These are phyloP conservation scores for Cyphomyrus discorhynchus DNA, from an alignment of 2,113 vertebrate genomes.

Conservation along the genomic window DNA sequence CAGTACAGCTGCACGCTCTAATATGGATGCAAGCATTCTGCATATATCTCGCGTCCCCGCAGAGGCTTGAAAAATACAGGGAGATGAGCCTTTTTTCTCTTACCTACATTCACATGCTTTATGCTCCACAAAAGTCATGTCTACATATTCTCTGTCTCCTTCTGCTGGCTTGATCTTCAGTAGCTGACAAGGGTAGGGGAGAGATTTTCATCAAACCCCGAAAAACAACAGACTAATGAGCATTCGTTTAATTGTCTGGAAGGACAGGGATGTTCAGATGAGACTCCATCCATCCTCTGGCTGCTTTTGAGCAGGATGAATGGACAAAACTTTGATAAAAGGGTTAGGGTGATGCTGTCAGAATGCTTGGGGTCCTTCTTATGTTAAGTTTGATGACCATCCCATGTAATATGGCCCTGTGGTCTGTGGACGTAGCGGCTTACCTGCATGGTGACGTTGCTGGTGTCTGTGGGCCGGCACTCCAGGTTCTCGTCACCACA, in stretches of 20 bases:
- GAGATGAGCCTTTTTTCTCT: conserved; percentile 41
- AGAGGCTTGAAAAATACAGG: background rate
- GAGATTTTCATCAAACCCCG: background rate
- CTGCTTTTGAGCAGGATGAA: background rate
- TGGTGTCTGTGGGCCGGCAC: conserved; percentile 68
- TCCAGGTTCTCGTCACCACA: conserved; percentile 82
- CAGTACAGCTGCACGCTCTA: background rate
- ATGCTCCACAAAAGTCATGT: conserved; percentile 71
- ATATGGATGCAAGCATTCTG: background rate
- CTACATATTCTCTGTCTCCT: conserved; percentile 61
- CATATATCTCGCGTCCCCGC: background rate
- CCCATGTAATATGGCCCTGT: background rate
- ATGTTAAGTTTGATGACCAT: background rate
- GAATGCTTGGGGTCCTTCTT: background rate
- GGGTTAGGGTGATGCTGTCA: background rate
- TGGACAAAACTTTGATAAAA: background rate
- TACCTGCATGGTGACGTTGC: conserved; percentile 87
- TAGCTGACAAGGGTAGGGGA: conserved; percentile 47
- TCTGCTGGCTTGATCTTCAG: conserved; percentile 65
- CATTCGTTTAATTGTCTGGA: background rate
- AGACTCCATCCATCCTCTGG: background rate
- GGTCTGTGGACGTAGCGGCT: background rate
- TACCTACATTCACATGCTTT: conserved; percentile 76
- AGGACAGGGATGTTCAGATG: background rate
- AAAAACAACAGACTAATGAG: background rate